These are phyloP conservation scores for Teinopalpus imperialis DNA, from an alignment of 2,888 invertebrate species.

Conservation along the genomic window DNA sequence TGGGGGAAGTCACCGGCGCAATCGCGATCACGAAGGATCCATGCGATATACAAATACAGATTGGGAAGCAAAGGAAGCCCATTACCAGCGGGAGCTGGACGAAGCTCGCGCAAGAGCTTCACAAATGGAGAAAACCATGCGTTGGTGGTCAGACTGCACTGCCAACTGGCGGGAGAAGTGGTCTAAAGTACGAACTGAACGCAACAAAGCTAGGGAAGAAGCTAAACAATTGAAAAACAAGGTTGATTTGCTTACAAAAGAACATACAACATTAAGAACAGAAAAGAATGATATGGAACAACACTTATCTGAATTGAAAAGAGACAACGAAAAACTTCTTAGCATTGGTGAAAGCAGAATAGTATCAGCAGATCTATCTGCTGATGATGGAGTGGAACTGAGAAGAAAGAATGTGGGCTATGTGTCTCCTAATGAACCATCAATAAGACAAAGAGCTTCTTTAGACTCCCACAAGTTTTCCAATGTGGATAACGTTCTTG, in stretches of 20 bases:
- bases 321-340: slow-evolving; percentile 90
- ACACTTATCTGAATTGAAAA: slow-evolving; percentile 88
- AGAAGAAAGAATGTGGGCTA: slow-evolving; percentile 59
- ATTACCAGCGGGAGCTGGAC: slow-evolving; percentile 90
- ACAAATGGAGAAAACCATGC: slow-evolving; percentile 99
- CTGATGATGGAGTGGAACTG: slow-evolving; percentile 69
- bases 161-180: slow-evolving; percentile 98
- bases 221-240: slow-evolving; percentile 90
- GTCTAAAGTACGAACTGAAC: slow-evolving; percentile 95
- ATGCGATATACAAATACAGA: slow-evolving; percentile 86
- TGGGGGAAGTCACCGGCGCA: slow-evolving; percentile 84
- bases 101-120: slow-evolving; percentile 96
- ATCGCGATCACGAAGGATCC: slow-evolving; percentile 84
- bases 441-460: slow-evolving; percentile 63
- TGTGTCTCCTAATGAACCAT: slow-evolving; percentile 58
- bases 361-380: slow-evolving; percentile 58
- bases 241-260: slow-evolving; percentile 89
- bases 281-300: slow-evolving; percentile 90
- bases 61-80: slow-evolving; percentile 90
- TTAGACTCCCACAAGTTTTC: slow-evolving; percentile 73
- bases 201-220: slow-evolving; percentile 96
- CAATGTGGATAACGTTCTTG: slow-evolving; percentile 66
- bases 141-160: slow-evolving; percentile 99
- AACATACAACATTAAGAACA: slow-evolving; percentile 86
- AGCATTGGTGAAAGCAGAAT: slow-evolving; percentile 72